A percentile compares a stretch with the other conserved stretches of the same genome.
Evolutionary conservation across 2,113 vertebrate species (phyloP).

Genomic region (Notarius quadriscutis): DNA sequence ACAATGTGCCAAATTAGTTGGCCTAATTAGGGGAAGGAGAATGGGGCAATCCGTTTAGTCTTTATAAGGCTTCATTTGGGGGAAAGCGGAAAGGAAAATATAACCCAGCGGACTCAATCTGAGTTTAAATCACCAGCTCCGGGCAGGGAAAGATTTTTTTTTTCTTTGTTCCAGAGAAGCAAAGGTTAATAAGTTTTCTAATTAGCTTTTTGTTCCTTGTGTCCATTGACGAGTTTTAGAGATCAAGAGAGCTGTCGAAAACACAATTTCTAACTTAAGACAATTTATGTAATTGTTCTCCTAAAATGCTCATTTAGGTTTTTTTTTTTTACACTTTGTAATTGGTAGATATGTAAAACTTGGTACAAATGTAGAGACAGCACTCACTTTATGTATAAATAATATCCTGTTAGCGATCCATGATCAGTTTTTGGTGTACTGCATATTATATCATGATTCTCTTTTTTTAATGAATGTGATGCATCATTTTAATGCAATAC

Average conservation of each 20-base stretch:
- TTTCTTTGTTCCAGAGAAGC: slow-evolving; percentile 15
- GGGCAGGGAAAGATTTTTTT: slow-evolving; percentile 19
- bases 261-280: neutral
- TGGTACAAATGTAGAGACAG: neutral
- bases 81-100: slow-evolving; percentile 12
- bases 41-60: slow-evolving; percentile 34
- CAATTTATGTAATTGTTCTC: neutral
- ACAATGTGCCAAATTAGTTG: slow-evolving; percentile 49
- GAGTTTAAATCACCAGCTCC: slow-evolving; percentile 45
- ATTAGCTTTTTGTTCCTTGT: slow-evolving; percentile 25
- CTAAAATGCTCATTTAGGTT: neutral
- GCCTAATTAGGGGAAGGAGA: slow-evolving; percentile 52
- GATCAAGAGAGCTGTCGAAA: neutral
- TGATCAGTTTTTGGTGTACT: neutral
- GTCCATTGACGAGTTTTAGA: slow-evolving; percentile 7
- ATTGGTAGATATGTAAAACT: neutral
- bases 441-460: neutral
- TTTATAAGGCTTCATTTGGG: slow-evolving; percentile 31
- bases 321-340: too few relatives aligned
- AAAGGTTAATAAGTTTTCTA: slow-evolving; percentile 53
- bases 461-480: neutral
- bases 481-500: neutral
- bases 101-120: slow-evolving; percentile 33
- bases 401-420: neutral
- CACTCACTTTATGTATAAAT: neutral